Base-by-base conservation (phyloP, 1,140 invertebrate species). In the Helicoverpa armigera region DNA sequence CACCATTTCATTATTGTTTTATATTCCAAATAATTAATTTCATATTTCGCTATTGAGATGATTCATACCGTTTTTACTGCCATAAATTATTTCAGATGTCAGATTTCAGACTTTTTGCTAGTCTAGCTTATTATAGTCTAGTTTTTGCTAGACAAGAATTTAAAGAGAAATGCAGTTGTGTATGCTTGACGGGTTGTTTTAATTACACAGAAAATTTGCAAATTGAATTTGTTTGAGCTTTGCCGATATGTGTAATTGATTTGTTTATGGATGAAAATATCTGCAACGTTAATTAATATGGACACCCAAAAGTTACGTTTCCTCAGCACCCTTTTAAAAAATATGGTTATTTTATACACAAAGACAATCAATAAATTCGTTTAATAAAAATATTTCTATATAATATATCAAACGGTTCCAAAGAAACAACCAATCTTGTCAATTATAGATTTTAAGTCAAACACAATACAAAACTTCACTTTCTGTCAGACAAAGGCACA, bases 11-110 rank as follows among this genome's bases (percentile, higher is more conserved):
- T 79, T 84, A 79, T 84, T 84, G 83, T 84, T 84, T 87, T 84
- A 85, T 84, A 85, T 87, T 85, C 83, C 65, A 74, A 81, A 78
- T 83, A 86, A 87, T 89, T 88, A 88, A 85, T 87, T 87, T 77
- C 79, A 85, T 82, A 76, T 78, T 80, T 82, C 54, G 29, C 65
- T 79, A 79, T 79, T 69, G 65, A 79, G 65, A 58, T 78, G 76
- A 78, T 70, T 79, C 76, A 79, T 79, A 54, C 1, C 23, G 63
- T 77, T 77, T 77, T 77, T 77, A 50, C 50, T 43, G 0, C 7
- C 73, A 43, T 31, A 43, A 31, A 65, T 67, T 50, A 65, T 77
- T 67, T 77, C 35, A 18, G 75, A 51, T 13, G 60, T 76, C 23
- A 53, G 23, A 14, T 54, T 53, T 76, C 35, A 35, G 35, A 35